Conservation (phyloP, 2,113 vertebrate species). For the Protobothrops flavoviridis region DNA sequence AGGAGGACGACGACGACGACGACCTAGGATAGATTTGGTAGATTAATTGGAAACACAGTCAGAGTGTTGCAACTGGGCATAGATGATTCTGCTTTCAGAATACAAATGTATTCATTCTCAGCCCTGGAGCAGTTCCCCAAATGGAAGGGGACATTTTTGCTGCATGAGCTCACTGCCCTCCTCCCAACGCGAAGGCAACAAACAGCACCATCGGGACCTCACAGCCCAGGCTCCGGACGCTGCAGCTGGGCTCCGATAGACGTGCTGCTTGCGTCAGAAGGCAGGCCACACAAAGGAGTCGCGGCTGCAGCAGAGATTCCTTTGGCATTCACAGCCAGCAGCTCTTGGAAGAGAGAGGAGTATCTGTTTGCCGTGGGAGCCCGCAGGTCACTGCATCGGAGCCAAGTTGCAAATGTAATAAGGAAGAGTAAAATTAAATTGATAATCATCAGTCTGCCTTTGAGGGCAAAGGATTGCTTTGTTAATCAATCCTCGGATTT, state of each 20-base stretch:
- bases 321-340: not conserved
- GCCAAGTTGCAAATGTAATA: not conserved
- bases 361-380: not conserved
- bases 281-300: constrained; percentile 17
- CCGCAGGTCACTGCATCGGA: not conserved
- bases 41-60: constrained; percentile 70
- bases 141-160: constrained; percentile 55
- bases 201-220: constrained; percentile 15
- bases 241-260: constrained; percentile 7
- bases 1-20: not conserved
- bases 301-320: constrained; percentile 27
- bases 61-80: constrained; percentile 64
- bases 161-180: constrained; percentile 47
- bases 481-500: not conserved
- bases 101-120: constrained; percentile 61
- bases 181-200: not conserved
- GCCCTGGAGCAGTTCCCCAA: constrained; percentile 47
- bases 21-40: constrained; percentile 44
- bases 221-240: not conserved
- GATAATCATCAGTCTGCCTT: not conserved
- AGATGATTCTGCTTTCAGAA: constrained; percentile 61
- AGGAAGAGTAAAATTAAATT: not conserved
- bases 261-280: constrained; percentile 1
- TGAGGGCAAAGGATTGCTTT: not conserved
- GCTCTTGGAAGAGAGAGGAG: not conserved